phyloP scores from a whole-genome alignment of 2,113 vertebrate genomes.

The Pluvialis apricaria region DNA sequence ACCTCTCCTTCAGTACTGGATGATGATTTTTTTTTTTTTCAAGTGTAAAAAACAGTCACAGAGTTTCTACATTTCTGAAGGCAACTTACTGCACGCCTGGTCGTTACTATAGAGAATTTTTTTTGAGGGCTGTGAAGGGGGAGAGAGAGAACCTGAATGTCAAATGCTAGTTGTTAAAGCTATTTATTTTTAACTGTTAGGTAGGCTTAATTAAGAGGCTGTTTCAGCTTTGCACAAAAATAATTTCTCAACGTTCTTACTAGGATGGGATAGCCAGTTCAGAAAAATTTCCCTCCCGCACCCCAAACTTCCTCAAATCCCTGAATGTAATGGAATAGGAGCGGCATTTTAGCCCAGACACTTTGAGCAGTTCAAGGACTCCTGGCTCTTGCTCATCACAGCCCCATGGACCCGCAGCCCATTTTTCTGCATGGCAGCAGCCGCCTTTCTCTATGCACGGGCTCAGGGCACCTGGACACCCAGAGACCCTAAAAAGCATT shows the following conservation, averaged over 20 bases:
- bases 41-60: too few species aligned
- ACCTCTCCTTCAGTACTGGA: neutral
- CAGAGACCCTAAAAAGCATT: neutral
- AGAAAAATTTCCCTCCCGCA: neutral
- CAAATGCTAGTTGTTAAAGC: neutral
- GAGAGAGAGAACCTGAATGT: neutral
- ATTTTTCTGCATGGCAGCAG: neutral
- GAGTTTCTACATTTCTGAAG: too few species aligned
- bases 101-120: neutral
- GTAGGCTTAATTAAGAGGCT: neutral
- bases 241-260: neutral
- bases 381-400: too few species aligned
- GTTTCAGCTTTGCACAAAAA: neutral
- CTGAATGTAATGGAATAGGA: neutral
- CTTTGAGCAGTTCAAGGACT: neutral
- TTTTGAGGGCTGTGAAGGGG: neutral
- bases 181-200: neutral
- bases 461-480: neutral
- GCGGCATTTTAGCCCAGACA: fast-evolving
- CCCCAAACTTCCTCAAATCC: neutral
- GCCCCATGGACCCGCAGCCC: neutral
- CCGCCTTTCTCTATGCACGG: fast-evolving
- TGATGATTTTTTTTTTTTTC: neutral
- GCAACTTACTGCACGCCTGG: neutral
- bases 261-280: neutral